phyloP scores from a whole-genome alignment of 2,113 vertebrate genomes.

The Morone saxatilis region DNA sequence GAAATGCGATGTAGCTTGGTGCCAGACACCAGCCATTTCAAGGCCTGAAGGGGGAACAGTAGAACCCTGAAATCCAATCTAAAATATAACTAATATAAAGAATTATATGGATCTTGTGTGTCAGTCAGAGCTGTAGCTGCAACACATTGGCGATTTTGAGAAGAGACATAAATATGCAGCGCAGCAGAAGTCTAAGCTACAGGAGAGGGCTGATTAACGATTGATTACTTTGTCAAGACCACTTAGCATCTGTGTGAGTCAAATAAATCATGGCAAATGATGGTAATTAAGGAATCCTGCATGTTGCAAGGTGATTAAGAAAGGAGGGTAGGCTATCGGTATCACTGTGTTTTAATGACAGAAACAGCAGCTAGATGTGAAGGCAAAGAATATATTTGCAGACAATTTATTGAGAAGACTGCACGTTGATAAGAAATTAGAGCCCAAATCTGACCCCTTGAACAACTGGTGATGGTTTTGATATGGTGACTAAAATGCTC shows the following conservation, averaged over 20 bases:
- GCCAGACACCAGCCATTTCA: background rate
- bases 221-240: background rate
- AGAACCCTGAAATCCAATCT: conserved; percentile 3
- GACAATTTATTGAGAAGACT: background rate
- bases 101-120: background rate
- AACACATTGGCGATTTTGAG: background rate
- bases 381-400: background rate
- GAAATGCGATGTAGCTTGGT: background rate
- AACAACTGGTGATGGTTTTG: background rate
- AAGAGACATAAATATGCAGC: background rate
- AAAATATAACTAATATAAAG: background rate
- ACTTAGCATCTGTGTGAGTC: background rate
- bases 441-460: background rate
- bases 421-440: background rate
- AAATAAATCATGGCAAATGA: background rate
- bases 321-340: background rate
- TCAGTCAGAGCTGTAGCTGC: background rate
- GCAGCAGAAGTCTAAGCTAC: too few species aligned
- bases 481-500: background rate
- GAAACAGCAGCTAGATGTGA: background rate
- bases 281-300: background rate
- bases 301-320: background rate
- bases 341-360: background rate
- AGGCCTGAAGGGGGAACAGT: background rate
- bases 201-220: background rate